These are phyloP conservation scores for Mnemiopsis leidyi DNA, from an alignment of 37 sponge, comb jelly and placozoan species.

Conservation along the genomic window DNA sequence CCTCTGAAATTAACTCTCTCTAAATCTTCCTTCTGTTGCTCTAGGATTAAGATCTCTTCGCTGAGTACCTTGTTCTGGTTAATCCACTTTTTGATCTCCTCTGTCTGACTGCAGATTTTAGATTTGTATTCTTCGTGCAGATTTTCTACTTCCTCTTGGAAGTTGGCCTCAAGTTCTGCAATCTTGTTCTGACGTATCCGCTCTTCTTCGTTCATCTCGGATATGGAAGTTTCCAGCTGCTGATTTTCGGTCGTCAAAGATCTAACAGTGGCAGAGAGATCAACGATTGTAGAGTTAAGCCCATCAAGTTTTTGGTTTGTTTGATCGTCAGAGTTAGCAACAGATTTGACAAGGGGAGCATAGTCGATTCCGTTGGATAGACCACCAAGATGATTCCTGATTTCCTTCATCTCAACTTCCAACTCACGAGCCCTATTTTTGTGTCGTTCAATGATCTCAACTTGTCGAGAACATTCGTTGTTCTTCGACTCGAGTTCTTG, in stretches of 20 bases:
- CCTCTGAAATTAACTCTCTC: not conserved
- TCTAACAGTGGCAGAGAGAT: not conserved
- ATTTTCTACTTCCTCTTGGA: conserved; percentile 6
- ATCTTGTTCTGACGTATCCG: conserved; percentile 11
- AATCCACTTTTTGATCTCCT: conserved; percentile 26
- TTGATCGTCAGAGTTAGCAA: not conserved
- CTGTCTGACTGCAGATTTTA: not conserved
- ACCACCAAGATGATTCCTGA: not conserved
- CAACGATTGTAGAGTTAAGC: not conserved
- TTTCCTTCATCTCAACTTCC: not conserved
- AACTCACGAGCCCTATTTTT: not conserved
- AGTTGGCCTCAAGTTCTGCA: conserved; percentile 3
- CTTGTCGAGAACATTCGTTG: not conserved
- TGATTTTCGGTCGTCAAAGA: not conserved
- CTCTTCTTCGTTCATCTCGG: conserved; percentile 46
- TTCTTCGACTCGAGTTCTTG: not conserved
- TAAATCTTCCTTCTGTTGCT: conserved; percentile 20
- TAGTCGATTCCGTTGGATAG: not conserved
- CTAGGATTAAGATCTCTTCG: conserved; percentile 38
- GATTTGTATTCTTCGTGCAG: conserved; percentile 15
- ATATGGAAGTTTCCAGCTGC: conserved; percentile 33
- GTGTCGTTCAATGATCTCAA: conserved; percentile 58
- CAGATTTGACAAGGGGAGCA: not conserved
- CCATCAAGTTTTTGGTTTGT: not conserved
- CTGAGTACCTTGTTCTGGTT: conserved; percentile 36